Percentiles rank a stretch among this genome's conserved stretches.
phyloP scores from a whole-genome alignment of 2,113 vertebrate species.

The Pandion haliaetus region DNA sequence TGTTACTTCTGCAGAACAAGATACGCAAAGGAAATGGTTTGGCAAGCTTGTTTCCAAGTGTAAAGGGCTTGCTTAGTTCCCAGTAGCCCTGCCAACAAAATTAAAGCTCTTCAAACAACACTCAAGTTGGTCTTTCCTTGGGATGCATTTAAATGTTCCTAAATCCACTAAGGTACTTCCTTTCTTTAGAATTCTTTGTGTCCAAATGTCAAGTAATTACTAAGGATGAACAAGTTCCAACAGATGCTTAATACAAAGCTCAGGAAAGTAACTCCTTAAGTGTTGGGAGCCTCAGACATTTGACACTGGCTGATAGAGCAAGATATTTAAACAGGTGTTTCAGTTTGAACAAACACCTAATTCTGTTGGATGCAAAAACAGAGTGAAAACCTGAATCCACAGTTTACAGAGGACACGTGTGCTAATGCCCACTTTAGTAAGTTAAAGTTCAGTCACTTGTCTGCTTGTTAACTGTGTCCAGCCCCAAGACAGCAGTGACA shows the following conservation, averaged over 20 bases:
- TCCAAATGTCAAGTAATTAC: conserved; percentile 13
- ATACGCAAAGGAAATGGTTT: conserved; percentile 50
- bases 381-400: background rate
- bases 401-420: background rate
- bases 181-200: conserved; percentile 44
- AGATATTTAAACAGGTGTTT: conserved; percentile 17
- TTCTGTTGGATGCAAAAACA: background rate
- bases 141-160: conserved; percentile 26
- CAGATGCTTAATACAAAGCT: background rate
- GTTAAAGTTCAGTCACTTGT: background rate
- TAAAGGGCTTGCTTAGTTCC: conserved; percentile 47
- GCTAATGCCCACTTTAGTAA: background rate
- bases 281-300: background rate
- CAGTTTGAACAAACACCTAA: background rate
- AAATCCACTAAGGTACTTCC: conserved; percentile 9
- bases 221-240: background rate
- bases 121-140: conserved; percentile 32
- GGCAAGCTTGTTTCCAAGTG: conserved; percentile 49
- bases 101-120: conserved; percentile 44
- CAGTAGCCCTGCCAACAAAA: conserved; percentile 35
- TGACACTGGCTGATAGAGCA: background rate
- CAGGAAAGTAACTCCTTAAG: background rate
- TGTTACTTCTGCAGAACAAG: conserved; percentile 54
- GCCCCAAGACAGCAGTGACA: background rate
- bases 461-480: background rate